phyloP scores from a whole-genome alignment of 2,888 invertebrate genomes.

The Macaria notata region DNA sequence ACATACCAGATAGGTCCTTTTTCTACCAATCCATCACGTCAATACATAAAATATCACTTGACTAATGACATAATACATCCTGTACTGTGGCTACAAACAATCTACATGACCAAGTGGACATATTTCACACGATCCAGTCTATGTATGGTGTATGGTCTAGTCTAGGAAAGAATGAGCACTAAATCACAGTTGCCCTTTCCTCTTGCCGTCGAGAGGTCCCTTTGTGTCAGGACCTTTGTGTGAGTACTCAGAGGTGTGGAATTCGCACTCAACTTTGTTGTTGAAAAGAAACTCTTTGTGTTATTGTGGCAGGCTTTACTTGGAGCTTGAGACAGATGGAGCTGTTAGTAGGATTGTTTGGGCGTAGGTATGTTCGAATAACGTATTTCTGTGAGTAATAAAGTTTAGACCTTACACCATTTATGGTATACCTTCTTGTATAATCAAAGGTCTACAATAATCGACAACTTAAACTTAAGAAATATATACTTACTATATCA shows the following conservation, averaged over 20 bases:
- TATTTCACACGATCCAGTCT: slow-evolving; percentile 5
- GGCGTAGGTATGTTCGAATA: too few relatives aligned
- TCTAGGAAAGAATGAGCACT: slow-evolving; percentile 10
- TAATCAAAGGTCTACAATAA: too few relatives aligned
- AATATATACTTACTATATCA: too few relatives aligned
- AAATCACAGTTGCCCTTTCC: slow-evolving; percentile 29
- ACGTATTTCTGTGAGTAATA: too few relatives aligned
- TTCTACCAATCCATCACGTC: too few relatives aligned
- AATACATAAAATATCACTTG: too few relatives aligned
- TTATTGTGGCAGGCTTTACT: slow-evolving; percentile 6
- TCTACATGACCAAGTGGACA: neutral
- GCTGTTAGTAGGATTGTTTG: too few relatives aligned
- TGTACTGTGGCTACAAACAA: slow-evolving; percentile 3
- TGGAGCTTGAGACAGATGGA: too few relatives aligned
- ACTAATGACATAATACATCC: slow-evolving; percentile 8
- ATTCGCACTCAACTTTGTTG: slow-evolving; percentile 26
- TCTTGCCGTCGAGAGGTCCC: slow-evolving; percentile 17
- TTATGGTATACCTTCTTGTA: too few relatives aligned
- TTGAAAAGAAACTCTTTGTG: slow-evolving; percentile 7
- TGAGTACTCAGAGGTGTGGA: slow-evolving; percentile 24
- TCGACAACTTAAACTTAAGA: too few relatives aligned
- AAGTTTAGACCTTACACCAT: too few relatives aligned
- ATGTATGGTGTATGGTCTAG: slow-evolving; percentile 11
- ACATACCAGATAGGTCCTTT: too few relatives aligned
- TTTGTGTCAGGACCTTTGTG: slow-evolving; percentile 20